Base-by-base conservation (phyloP, 2,797 vertebrate species). In the Myoxocephalus aenaeus region DNA sequence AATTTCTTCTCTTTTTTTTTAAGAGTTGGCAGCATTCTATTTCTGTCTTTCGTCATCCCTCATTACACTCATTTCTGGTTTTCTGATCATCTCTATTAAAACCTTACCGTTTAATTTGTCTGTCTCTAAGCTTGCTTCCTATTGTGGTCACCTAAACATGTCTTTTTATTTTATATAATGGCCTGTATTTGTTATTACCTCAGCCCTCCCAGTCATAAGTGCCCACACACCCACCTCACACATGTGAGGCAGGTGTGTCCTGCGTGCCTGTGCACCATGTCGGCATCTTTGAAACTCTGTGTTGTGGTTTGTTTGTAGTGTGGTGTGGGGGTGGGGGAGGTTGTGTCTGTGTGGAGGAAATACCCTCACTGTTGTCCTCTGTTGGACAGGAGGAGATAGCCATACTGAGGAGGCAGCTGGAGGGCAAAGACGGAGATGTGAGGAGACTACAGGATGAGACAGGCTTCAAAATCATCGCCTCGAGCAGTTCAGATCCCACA, bases 341-440 rank as follows among this genome's bases (percentile, higher is more conserved):
- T 14, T 15, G 62, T 34, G 57, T 75, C 50, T 73, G 5, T 66
- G 73, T 51, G 48, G 50, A 22, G 66, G 68, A 72, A 73, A 77
- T 61, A 9, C 76, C 72, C 67, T 92, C 54, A 91, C 74, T 77
- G 65, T 82, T 79, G 69, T 90, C 59, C 59, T 85, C 77, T 89
- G 66, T 87, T 70, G 73, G 80, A 59, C 91, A 99, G 98, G 98
- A 98, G 79, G 98, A 99, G 77, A 87, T 99, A 38, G 79, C 87
- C 42, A 86, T 94, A 61, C 89, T 99, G 89, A 97, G 96, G 93
- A 96, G 96, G 81, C 96, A 98, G 82, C 92, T 99, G 81, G 97
- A 98, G 85, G 95, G 96, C 87, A 97, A 94, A 86, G 97, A 99
- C 70, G 90, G 91, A 0, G 97, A 98, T 81, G 94, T 97, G 71